Evolutionary conservation across 2,113 vertebrate genomes (phyloP).

Genomic region (Pyxicephalus adspersus): DNA sequence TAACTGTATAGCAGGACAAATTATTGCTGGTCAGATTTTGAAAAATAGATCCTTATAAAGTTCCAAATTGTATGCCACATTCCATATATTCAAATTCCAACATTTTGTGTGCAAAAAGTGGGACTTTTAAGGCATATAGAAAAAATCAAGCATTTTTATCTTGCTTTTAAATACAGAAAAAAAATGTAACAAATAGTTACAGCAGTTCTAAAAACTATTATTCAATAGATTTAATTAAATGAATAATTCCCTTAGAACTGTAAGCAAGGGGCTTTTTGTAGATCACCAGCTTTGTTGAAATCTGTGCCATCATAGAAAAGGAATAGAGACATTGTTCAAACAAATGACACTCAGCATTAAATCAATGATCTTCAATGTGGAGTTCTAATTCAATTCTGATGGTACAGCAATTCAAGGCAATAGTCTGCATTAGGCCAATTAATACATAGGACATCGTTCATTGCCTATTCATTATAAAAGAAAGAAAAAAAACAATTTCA

Average conservation of each 20-base stretch:
- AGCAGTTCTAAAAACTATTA: constrained; percentile 24
- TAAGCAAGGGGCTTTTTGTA: constrained; percentile 21
- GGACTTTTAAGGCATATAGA: too few relatives aligned
- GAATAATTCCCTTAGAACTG: constrained; percentile 25
- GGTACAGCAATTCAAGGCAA: constrained; percentile 34
- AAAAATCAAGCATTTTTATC: too few relatives aligned
- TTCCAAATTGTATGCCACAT: too few relatives aligned
- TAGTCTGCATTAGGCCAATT: constrained; percentile 41
- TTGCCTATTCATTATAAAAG: constrained; percentile 35
- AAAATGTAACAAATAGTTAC: too few relatives aligned
- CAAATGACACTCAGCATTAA: constrained; percentile 21
- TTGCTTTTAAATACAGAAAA: too few relatives aligned
- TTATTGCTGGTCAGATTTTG: too few relatives aligned
- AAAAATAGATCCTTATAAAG: too few relatives aligned
- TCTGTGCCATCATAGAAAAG: constrained; percentile 1
- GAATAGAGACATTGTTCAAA: constrained; percentile 34
- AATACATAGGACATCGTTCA: constrained; percentile 23
- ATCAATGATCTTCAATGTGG: constrained; percentile 21
- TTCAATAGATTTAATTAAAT: constrained; percentile 34
- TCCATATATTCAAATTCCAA: too few relatives aligned
- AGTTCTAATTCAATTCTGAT: constrained; percentile 44
- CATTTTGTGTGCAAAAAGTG: too few relatives aligned
- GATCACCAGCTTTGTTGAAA: constrained; percentile 17
- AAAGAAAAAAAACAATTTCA: constrained; percentile 6
- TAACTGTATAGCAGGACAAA: too few relatives aligned